These are phyloP conservation scores for Sardinella longiceps DNA, from an alignment of 2,797 vertebrate genomes.

Conservation along the genomic window DNA sequence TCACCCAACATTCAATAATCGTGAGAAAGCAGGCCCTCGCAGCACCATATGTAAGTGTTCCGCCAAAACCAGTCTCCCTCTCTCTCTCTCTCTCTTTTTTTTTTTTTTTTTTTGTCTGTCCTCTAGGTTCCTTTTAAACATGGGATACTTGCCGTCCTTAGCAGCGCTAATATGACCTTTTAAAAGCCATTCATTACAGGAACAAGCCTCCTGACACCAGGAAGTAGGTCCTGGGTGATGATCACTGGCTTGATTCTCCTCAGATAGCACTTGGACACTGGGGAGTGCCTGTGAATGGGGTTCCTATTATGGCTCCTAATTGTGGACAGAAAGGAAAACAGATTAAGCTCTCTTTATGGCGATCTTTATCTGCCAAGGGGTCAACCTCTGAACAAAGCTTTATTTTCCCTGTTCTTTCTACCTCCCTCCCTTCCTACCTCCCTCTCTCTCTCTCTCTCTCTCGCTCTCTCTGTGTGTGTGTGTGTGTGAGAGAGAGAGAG, in stretches of 20 bases:
- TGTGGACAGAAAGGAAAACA: conserved; percentile 51
- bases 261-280: conserved; percentile 22
- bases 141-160: conserved; percentile 14
- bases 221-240: conserved; percentile 43
- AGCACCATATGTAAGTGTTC: neutral
- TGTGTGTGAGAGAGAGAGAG: too few relatives aligned
- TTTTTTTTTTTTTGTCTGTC: neutral
- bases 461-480: neutral
- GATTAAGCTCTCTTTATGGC: conserved; percentile 41
- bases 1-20: conserved; percentile 16
- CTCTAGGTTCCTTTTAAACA: neutral
- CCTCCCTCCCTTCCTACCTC: neutral
- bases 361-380: conserved; percentile 44
- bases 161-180: conserved; percentile 44
- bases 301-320: conserved; percentile 38
- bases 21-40: neutral
- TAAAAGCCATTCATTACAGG: conserved; percentile 47
- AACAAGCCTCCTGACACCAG: conserved; percentile 41
- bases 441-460: neutral
- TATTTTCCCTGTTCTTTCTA: conserved; percentile 16
- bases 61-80: neutral
- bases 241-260: conserved; percentile 23
- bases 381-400: conserved; percentile 47
- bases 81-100: too few relatives aligned
- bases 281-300: conserved; percentile 27